A percentile compares a stretch with the other conserved stretches of the same genome.
These are phyloP conservation scores for Protodeltote pygarga DNA, from an alignment of 2,888 invertebrate species.

Conservation along the genomic window DNA sequence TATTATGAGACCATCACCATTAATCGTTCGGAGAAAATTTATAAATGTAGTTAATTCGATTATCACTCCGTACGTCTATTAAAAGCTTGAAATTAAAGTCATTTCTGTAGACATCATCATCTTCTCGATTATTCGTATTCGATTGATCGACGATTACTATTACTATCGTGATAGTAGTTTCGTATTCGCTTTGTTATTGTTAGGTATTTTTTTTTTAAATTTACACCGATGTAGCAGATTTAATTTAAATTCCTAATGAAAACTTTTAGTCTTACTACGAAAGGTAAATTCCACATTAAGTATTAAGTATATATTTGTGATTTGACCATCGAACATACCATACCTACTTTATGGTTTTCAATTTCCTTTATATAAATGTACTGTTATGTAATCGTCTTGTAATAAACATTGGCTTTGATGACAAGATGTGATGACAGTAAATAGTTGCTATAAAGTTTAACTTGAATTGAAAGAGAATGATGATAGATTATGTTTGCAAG, in stretches of 20 bases:
- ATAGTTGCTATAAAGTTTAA: constrained; percentile 39
- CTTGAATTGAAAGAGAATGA: background rate
- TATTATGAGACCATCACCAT: constrained; percentile 22
- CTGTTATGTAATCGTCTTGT: constrained; percentile 34
- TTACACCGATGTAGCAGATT: too few species aligned
- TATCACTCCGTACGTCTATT: constrained; percentile 25
- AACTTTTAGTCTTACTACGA: too few species aligned
- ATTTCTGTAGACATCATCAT: background rate
- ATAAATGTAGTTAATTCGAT: constrained; percentile 43
- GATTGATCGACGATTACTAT: background rate
- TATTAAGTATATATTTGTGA: constrained; percentile 20
- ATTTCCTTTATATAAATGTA: constrained; percentile 34
- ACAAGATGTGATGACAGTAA: constrained; percentile 46
- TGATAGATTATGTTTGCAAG: background rate
- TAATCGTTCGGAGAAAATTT: constrained; percentile 40
- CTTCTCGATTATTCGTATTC: background rate
- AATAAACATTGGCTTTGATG: constrained; percentile 31
- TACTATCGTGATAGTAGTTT: too few species aligned
- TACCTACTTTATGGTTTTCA: constrained; percentile 22
- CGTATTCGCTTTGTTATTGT: too few species aligned
- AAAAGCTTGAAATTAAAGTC: constrained; percentile 3
- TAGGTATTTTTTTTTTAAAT: too few species aligned
- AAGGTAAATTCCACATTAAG: constrained; percentile 18
- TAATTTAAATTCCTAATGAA: too few species aligned
- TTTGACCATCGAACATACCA: constrained; percentile 5